Base-by-base conservation (phyloP, 2,888 invertebrate species). In the Pseudoips prasinana region DNA sequence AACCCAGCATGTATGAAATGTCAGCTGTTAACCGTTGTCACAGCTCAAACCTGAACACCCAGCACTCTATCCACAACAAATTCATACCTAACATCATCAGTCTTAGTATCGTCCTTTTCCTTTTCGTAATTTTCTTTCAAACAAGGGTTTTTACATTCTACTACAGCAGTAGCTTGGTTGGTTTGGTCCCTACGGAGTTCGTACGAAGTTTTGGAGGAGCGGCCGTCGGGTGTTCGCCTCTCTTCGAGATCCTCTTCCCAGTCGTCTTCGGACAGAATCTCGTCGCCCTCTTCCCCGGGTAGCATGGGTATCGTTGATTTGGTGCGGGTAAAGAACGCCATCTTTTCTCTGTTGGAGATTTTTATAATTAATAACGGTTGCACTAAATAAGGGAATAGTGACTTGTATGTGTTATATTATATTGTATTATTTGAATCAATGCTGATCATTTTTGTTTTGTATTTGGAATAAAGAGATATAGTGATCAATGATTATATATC, bases 301-400 rank as follows among this genome's bases (percentile, higher is more conserved):
- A 95, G 77, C 45, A 94, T 91, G 35, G 96, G 95, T 63, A 96
- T 93, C 40, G 92, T 93, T 18, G 93, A 80, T 59, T 94, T 95
- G 47, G 93, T 92, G 59, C 94, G 92, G 0, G 97, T 97, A 81
- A 98, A 98, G 89, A 98, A 98, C 23, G 97, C 96, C 94, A 98
- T 97, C 86, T 98, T 98, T 86, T 98, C 97, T 89, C 98, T 98
- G 89, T 17, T 90, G 90, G 19, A 38, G 34, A 46, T n/a, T n/a
- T n/a, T n/a, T n/a, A n/a, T n/a, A n/a, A n/a, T n/a, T n/a, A n/a
- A n/a, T n/a, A n/a, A n/a, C n/a, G n/a, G n/a, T n/a, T n/a, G n/a
- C n/a, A n/a, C n/a, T n/a, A n/a, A n/a, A n/a, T n/a, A n/a, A n/a
- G n/a, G n/a, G n/a, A n/a, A n/a, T n/a, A n/a, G n/a, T n/a, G n/a